Conservation (phyloP, 2,888 invertebrate species). For the Luperina nickerlii region DNA sequence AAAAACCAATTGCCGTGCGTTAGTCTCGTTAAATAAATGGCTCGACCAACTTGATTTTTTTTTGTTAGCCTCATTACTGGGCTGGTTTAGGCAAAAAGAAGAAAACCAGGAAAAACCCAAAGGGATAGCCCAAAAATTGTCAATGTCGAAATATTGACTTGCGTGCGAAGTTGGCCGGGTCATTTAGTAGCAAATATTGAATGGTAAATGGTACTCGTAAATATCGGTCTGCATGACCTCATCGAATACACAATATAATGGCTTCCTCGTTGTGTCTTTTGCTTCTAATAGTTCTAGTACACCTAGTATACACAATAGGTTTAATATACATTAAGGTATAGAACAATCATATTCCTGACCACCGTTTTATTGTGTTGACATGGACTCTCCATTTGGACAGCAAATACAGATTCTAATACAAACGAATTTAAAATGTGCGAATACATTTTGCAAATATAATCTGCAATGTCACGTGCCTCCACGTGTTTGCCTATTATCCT, state of each 20-base stretch:
- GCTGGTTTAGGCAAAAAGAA: no score
- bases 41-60: no score
- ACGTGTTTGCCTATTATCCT: slow-evolving; percentile 20
- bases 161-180: neutral
- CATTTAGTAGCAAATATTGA: neutral
- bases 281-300: no score
- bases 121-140: neutral
- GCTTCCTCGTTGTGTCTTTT: no score
- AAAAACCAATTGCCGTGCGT: neutral
- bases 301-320: no score
- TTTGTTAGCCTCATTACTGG: no score
- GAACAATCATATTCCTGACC: neutral
- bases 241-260: no score
- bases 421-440: slow-evolving; percentile 22
- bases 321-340: neutral
- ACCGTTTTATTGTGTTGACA: neutral
- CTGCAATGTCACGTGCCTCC: slow-evolving; percentile 47
- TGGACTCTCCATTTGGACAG: slow-evolving; percentile 20
- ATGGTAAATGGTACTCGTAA: no score
- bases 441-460: slow-evolving; percentile 30
- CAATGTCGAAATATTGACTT: neutral
- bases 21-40: neutral
- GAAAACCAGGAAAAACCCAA: neutral
- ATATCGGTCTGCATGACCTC: no score
- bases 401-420: slow-evolving; percentile 27